Evolutionary conservation across 2,888 invertebrate genomes (phyloP).

Genomic region (Disparrhopalites patrizii): DNA sequence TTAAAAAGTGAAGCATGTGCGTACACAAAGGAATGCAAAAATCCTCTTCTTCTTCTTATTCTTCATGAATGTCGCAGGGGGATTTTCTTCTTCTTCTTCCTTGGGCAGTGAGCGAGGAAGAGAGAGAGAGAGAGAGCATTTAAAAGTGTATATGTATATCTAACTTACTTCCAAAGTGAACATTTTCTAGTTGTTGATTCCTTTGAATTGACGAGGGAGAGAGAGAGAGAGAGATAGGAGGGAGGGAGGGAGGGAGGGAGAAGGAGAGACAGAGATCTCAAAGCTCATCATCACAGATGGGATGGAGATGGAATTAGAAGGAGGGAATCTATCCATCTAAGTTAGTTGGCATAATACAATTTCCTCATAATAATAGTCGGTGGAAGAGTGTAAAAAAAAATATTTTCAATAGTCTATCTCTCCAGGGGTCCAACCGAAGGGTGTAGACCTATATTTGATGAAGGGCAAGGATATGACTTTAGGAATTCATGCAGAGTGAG

Average conservation of each 20-base stretch:
- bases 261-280: constrained; percentile 34
- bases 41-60: not conserved
- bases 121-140: too few species aligned
- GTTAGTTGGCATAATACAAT: constrained; percentile 29
- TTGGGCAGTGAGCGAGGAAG: too few species aligned
- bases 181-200: not conserved
- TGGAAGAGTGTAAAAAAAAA: constrained; percentile 30
- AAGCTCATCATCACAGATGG: constrained; percentile 48
- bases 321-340: constrained; percentile 17
- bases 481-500: constrained; percentile 44
- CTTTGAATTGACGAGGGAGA: constrained; percentile 1
- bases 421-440: constrained; percentile 44
- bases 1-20: too few species aligned
- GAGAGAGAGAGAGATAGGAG: constrained; percentile 14
- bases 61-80: constrained; percentile 1
- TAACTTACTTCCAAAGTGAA: not conserved
- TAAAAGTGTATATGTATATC: too few species aligned
- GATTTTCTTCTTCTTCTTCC: too few species aligned
- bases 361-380: constrained; percentile 34
- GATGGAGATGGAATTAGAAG: constrained; percentile 38
- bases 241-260: constrained; percentile 28
- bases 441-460: constrained; percentile 39
- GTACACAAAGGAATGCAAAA: constrained; percentile 4
- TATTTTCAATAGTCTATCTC: constrained; percentile 43
- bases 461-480: constrained; percentile 38